phyloP scores from a whole-genome alignment of 2,113 vertebrate genomes.

The Brienomyrus longianalis region DNA sequence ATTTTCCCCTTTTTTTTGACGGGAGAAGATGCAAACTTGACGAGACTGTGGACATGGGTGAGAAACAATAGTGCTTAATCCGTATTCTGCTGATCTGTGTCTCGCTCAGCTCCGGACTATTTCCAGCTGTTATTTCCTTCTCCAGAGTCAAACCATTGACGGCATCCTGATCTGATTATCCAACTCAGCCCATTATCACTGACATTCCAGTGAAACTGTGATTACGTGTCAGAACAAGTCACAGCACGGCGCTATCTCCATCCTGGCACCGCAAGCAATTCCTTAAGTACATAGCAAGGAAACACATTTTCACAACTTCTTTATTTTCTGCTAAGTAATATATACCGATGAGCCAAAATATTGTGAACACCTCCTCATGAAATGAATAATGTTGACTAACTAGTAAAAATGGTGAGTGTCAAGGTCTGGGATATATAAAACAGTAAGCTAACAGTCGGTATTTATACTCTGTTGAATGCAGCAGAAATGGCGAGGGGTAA shows the following conservation, averaged over 20 bases:
- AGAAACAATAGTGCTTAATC: not conserved
- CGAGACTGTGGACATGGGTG: not conserved
- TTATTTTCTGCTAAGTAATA: not conserved
- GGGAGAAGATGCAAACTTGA: not conserved
- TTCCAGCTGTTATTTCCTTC: not conserved
- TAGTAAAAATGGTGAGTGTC: not conserved
- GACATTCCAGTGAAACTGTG: not conserved
- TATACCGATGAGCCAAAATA: not conserved
- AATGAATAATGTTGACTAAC: not conserved
- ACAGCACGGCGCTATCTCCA: not conserved
- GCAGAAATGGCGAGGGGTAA: not conserved
- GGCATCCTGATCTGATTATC: constrained; percentile 6
- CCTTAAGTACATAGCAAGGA: not conserved
- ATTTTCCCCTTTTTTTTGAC: not conserved
- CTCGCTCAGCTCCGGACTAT: not conserved
- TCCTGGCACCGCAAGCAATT: not conserved
- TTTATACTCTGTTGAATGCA: not conserved
- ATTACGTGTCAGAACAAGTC: not conserved
- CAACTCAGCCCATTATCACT: not conserved
- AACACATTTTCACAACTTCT: not conserved
- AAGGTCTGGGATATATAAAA: not conserved
- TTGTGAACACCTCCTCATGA: not conserved
- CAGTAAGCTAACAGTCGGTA: not conserved
- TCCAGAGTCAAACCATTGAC: not conserved
- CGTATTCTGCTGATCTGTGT: not conserved